Evolutionary conservation across 1,140 invertebrate species (phyloP).

Genomic region (Drosophila lini): DNA sequence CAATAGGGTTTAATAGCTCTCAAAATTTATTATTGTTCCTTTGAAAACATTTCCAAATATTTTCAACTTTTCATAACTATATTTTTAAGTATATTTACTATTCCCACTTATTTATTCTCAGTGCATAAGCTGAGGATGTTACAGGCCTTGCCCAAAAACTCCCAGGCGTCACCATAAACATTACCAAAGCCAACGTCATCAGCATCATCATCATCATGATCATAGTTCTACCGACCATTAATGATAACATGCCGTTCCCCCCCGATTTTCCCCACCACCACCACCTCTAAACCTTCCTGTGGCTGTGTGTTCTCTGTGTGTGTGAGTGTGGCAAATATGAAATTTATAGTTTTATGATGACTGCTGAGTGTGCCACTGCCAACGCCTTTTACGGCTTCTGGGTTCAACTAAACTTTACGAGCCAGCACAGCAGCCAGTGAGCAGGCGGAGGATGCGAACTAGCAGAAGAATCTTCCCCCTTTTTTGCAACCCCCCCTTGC

Average conservation of each 20-base stretch:
- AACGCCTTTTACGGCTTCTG: conserved; percentile 79
- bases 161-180: conserved; percentile 80
- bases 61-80: too few relatives aligned
- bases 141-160: conserved; percentile 55
- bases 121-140: conserved; percentile 23
- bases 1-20: too few relatives aligned
- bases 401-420: conserved; percentile 81
- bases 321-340: conserved; percentile 76
- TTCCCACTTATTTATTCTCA: background rate
- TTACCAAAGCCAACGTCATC: conserved; percentile 68
- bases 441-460: conserved; percentile 19
- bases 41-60: too few relatives aligned
- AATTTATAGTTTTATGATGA: conserved; percentile 84
- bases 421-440: conserved; percentile 42
- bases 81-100: background rate
- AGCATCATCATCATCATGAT: conserved; percentile 57
- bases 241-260: conserved; percentile 69
- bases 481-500: background rate
- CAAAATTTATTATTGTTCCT: too few relatives aligned
- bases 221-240: conserved; percentile 76
- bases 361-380: conserved; percentile 82
- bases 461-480: conserved; percentile 32
- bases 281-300: background rate
- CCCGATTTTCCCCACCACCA: conserved; percentile 1
- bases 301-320: conserved; percentile 7